Evolutionary conservation across 2,888 invertebrate species (phyloP), one percentile per base, ranked within the genome.

Genomic region (Candidula unifasciata): DNA sequence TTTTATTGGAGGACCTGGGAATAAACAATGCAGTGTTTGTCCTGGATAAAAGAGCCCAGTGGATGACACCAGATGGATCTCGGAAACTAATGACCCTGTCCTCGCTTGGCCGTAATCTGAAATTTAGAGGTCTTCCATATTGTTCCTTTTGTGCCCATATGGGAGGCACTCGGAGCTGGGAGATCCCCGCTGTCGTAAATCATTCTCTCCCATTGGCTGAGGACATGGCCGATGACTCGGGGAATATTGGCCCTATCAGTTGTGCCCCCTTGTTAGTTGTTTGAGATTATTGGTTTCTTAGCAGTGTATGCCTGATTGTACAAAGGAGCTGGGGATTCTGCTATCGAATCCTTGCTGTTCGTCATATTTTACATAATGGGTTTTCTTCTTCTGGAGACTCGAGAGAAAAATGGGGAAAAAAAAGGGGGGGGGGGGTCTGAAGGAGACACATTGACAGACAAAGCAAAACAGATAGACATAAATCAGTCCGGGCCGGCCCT

Each of bases 51-150:
- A 44, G 13, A 44, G 13, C 44, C 44, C 33, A 76, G 64, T 33
- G 35, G 6, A 16, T 78, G 77, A 78, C 52, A 82, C 82, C 82
- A 82, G 82, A 82, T 82, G 82, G 82, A 44, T 35, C 21, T 24
- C 27, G 1, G 2, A n/a, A 57, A 44, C 73, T 82, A 82, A 82
- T 74, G 73, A 30, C 73, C 35, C 30, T 64, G 74, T 74, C 64
- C n/a, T 44, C 54, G 27, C 69, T 6, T 73, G 82, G 44, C 73
- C 24, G 37, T 35, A 44, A 64, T 73, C 37, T 73, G 27, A 82
- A 74, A 82, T 82, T 73, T 82, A 82, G 74, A 82, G 82, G 8
- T n/a, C 64, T 60, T 60, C 74, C 82, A 82, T 77, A 77, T 78
- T 77, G 78, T 71, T n/a, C 44, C 71, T 78, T 57, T 83, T 78